A percentile compares a stretch with the other conserved stretches of the same genome.
These are phyloP conservation scores for Endotricha flammealis DNA, from an alignment of 2,888 invertebrate genomes.

Conservation along the genomic window DNA sequence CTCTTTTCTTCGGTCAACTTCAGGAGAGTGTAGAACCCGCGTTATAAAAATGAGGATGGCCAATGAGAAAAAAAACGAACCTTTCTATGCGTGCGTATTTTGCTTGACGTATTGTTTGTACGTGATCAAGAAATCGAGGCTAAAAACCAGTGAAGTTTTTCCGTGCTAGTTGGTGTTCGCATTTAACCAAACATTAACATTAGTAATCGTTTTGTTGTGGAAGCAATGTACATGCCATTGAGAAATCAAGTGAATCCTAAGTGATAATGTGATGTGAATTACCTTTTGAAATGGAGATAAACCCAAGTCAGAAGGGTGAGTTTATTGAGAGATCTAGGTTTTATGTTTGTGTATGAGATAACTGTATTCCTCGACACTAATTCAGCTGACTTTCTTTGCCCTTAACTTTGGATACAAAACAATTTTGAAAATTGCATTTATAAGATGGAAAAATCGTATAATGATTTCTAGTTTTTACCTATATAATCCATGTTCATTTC, in stretches of 20 bases:
- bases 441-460: too few species aligned
- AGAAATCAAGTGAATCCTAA: conserved; percentile 25
- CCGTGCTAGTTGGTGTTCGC: conserved; percentile 38
- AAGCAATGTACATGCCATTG: conserved; percentile 23
- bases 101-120: too few species aligned
- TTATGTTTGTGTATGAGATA: conserved; percentile 61
- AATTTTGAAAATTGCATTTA: too few species aligned
- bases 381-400: conserved; percentile 47
- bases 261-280: conserved; percentile 66
- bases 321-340: conserved; percentile 34
- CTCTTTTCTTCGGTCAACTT: too few species aligned
- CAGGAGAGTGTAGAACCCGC: too few species aligned
- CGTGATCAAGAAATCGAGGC: too few species aligned
- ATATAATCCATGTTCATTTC: too few species aligned
- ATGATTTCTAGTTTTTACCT: too few species aligned
- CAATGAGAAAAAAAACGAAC: too few species aligned
- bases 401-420: conserved; percentile 22
- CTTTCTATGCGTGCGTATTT: too few species aligned
- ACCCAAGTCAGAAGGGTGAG: conserved; percentile 70
- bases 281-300: conserved; percentile 64
- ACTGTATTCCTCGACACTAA: conserved; percentile 62
- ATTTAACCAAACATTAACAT: conserved; percentile 26
- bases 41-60: too few species aligned
- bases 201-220: conserved; percentile 15
- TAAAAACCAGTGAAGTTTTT: conserved; percentile 39